Evolutionary conservation across 1,140 invertebrate species (phyloP).

Genomic region (Gyrodactylus salaris): DNA sequence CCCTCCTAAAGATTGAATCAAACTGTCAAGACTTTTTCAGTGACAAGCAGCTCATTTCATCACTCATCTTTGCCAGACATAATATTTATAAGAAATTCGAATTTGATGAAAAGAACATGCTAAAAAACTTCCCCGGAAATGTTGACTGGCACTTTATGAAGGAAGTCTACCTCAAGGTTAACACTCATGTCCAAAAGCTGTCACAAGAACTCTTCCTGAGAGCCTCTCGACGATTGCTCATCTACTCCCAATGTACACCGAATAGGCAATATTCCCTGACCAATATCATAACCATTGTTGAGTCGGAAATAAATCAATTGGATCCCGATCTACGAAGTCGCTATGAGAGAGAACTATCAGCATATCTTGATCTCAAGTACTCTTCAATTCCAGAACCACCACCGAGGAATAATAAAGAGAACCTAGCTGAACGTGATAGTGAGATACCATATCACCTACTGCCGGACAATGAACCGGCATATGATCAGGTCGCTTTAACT

Average conservation of each 20-base stretch:
- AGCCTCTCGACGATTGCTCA: neutral
- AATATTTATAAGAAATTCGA: neutral
- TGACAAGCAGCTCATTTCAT: neutral
- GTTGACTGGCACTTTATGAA: neutral
- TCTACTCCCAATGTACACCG: no score
- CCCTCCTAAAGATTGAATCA: neutral
- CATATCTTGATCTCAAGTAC: neutral
- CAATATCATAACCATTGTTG: neutral
- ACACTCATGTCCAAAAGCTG: neutral
- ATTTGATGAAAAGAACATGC: neutral
- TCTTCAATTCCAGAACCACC: neutral
- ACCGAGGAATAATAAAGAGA: no score
- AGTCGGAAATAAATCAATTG: neutral
- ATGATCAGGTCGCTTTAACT: neutral
- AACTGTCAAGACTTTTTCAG: neutral
- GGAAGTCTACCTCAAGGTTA: neutral
- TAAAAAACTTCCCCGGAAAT: neutral
- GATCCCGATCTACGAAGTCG: neutral
- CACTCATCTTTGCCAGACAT: neutral
- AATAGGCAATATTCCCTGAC: no score
- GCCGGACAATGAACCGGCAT: neutral
- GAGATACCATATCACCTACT: neutral
- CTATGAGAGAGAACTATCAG: neutral
- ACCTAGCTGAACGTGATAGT: neutral
- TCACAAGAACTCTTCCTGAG: neutral